Base-by-base conservation (phyloP, 2,113 vertebrate genomes). In the Pseudopodoces humilis region DNA sequence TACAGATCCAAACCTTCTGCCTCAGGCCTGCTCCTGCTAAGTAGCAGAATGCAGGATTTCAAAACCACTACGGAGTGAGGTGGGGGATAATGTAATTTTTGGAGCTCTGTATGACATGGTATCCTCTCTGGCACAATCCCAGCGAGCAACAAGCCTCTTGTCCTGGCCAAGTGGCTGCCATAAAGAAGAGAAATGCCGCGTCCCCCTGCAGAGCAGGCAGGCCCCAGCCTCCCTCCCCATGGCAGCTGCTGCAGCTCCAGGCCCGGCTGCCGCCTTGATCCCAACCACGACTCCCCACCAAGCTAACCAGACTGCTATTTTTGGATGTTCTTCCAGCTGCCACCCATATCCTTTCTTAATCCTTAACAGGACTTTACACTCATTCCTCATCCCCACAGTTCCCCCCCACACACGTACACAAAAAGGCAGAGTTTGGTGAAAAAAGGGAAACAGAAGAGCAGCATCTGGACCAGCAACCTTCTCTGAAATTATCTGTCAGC, bases 291-390 rank as follows among this genome's bases (percentile, higher is more conserved):
- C 28, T 83, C 60, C 49, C 59, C 86, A 35, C 44, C 52, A 64
- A 13, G 78, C 65, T 9, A 80, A 60, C 80, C 2, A 0, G 14
- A 46, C 63, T 50, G 89, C 95, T 95, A 92, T 95, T 95, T 91
- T 10, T 69, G 67, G 77, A 87, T 94, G 52, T 50, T 95, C 50
- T 70, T 92, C 89, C 94, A 96, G 86, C 83, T 94, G 91, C 82
- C 50, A 86, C 39, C 64, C 68, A 59, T 53, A 77, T 62, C 63
- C 78, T 56, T 59, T 67, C 89, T 84, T 87, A 96, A 95, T 90
- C 74, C 78, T 85, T 72, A 76, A 63, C 84, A 92, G 70, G 24
- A 79, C 78, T 80, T 83, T 2, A 58, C 16, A 81, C 30, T 53
- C 74, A 25, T 76, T 94, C 58, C 28, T 95, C 16, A 86, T 10